Evolutionary conservation across 2,888 invertebrate species (phyloP).

Genomic region (Diadegma fenestrale): DNA sequence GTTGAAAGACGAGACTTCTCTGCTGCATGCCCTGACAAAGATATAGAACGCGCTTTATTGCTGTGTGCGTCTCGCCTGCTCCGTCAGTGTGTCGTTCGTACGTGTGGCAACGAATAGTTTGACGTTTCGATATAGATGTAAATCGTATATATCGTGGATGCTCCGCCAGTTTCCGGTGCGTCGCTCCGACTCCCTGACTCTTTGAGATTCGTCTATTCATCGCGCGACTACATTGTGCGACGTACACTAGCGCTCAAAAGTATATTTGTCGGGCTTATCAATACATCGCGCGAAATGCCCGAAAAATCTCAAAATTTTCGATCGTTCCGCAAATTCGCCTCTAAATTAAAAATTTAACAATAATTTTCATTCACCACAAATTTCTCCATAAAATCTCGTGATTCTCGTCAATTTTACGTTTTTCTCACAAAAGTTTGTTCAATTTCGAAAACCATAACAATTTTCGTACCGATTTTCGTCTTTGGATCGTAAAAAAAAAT

Average conservation of each 20-base stretch:
- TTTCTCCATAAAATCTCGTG: too few species aligned
- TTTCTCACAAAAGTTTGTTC: too few species aligned
- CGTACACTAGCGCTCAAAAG: not conserved
- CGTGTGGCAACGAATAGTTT: conserved; percentile 4
- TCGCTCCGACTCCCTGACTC: conserved; percentile 73
- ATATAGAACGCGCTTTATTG: not conserved
- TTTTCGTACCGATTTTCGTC: too few species aligned
- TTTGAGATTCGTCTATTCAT: conserved; percentile 57
- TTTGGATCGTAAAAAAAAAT: too few species aligned
- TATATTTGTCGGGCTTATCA: not conserved
- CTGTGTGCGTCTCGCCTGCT: not conserved
- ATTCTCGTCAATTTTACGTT: too few species aligned
- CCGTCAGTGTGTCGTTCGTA: not conserved
- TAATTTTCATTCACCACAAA: too few species aligned
- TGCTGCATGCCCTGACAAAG: conserved; percentile 49
- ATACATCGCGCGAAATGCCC: not conserved
- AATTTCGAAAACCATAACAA: too few species aligned
- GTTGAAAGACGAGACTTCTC: conserved; percentile 76
- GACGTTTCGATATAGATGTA: not conserved
- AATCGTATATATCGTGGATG: conserved; percentile 45
- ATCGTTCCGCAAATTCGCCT: too few species aligned
- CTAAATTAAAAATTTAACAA: too few species aligned
- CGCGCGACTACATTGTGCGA: conserved; percentile 21
- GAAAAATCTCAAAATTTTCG: not conserved
- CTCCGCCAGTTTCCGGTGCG: conserved; percentile 75